Evolutionary conservation across 2,113 vertebrate genomes (phyloP), one percentile per base, ranked within the genome.

Genomic region (Empidonax alnorum): DNA sequence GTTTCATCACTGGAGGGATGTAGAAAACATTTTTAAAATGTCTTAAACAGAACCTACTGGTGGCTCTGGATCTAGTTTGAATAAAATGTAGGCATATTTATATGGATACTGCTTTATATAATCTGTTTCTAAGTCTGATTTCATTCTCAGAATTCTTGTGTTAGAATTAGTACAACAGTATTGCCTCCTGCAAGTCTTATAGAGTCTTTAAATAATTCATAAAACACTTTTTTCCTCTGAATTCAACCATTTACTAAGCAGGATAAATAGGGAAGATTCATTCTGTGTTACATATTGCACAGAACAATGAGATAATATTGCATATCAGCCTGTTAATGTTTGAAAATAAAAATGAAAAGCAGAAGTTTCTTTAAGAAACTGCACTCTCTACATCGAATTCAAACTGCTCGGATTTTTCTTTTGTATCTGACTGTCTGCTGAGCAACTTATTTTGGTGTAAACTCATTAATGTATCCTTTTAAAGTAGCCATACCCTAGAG

Each of bases 11-110:
- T 80, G 25, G 2, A 65, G 25, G 13, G 7, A 14, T 69, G 20
- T 14, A 33, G 21, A 79, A 83, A 53, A 24, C 12, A 14, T 41
- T 11, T 13, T 58, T 87, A 1, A 0, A 55, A 25, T 2, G 2
- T 49, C 59, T 83, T 80, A 42, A 75, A 73, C 25, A 87, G 66
- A 77, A 39, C 23, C 6, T 30, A 6, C 31, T 53, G 46, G 31
- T 67, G 56, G 44, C 33, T 78, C 42, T 80, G 46, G 49, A 31
- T 76, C 46, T 72, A 14, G 14, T 53, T 82, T n/a, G 63, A 33
- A 42, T 94, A 84, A 67, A 82, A 78, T 24, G 28, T 18, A 7
- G 10, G 8, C 9, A n/a, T 46, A 81, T 71, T 61, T 19, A 9
- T 55, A 17, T 12, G 27, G 19, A 20, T 77, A 31, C 2, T 59